A percentile compares a stretch with the other conserved stretches of the same genome.
These are phyloP conservation scores for Latrodectus hesperus DNA, from an alignment of 2,888 invertebrate genomes.

Conservation along the genomic window DNA sequence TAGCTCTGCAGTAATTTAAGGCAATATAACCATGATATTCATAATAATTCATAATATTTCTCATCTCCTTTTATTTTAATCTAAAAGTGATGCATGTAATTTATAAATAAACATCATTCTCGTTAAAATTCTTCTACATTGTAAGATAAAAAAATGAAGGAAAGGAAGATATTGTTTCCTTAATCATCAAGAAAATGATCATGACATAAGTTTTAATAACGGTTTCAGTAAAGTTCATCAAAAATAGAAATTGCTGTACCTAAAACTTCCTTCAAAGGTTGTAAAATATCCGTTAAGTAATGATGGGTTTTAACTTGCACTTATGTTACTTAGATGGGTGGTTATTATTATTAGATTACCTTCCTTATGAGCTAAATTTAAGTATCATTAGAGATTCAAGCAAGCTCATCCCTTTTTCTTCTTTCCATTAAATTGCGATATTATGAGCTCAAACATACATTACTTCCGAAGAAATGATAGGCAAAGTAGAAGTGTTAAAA, in stretches of 20 bases:
- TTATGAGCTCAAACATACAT: not conserved
- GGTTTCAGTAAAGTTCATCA: not conserved
- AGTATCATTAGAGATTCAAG: slow-evolving; percentile 3
- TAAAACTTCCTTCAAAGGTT: not conserved
- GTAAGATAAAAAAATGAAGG: not conserved
- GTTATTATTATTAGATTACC: slow-evolving; percentile 1
- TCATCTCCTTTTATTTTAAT: too few species aligned
- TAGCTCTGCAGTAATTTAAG: too few species aligned
- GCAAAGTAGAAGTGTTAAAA: not conserved
- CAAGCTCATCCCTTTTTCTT: not conserved
- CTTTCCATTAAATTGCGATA: not conserved
- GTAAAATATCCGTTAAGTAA: not conserved
- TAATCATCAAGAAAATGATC: not conserved
- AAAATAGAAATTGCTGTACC: not conserved
- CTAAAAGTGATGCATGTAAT: too few species aligned
- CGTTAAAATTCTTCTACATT: too few species aligned
- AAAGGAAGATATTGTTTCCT: not conserved
- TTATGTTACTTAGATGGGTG: not conserved
- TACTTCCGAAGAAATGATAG: not conserved
- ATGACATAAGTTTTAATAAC: not conserved
- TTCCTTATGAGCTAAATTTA: slow-evolving; percentile 5
- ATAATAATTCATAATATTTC: too few species aligned
- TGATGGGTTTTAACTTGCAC: not conserved
- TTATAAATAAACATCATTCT: too few species aligned
- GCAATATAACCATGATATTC: too few species aligned